Conservation (phyloP, 1,140 invertebrate genomes). For the Magallana gigas region DNA sequence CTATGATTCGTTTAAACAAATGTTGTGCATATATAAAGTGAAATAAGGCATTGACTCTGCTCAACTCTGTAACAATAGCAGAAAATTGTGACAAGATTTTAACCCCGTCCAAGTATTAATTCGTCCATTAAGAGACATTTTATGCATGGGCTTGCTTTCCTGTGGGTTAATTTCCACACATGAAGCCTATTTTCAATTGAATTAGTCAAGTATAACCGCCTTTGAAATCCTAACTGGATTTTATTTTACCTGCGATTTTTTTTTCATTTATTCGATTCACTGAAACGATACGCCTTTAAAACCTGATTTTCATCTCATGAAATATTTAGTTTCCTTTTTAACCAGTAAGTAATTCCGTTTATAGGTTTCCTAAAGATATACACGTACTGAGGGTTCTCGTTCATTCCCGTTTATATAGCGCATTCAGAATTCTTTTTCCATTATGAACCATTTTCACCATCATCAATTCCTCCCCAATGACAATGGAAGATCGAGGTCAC, state of each 20-base stretch:
- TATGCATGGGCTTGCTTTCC: background rate
- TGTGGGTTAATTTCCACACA: slow-evolving; percentile 1
- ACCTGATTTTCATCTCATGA: background rate
- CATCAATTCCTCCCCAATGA: background rate
- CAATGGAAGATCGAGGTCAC: slow-evolving; percentile 22
- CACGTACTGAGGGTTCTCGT: no score
- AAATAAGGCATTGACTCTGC: background rate
- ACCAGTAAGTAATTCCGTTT: no score
- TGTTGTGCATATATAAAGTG: background rate
- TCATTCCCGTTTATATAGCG: no score
- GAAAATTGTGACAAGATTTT: background rate
- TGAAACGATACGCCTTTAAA: background rate
- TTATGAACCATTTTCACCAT: no score
- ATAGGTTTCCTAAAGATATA: no score
- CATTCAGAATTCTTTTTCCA: no score
- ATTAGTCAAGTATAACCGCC: slow-evolving; percentile 9
- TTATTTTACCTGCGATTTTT: slow-evolving; percentile 29
- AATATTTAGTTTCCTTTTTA: background rate
- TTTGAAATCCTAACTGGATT: slow-evolving; percentile 13
- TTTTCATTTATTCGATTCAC: background rate
- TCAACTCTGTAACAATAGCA: background rate
- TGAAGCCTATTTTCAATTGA: background rate
- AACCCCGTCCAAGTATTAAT: background rate
- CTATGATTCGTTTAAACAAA: slow-evolving; percentile 22
- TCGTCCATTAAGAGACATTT: slow-evolving; percentile 1